phyloP scores from a whole-genome alignment of 35 echinoderm and acorn worm species.

The Apostichopus californicus region DNA sequence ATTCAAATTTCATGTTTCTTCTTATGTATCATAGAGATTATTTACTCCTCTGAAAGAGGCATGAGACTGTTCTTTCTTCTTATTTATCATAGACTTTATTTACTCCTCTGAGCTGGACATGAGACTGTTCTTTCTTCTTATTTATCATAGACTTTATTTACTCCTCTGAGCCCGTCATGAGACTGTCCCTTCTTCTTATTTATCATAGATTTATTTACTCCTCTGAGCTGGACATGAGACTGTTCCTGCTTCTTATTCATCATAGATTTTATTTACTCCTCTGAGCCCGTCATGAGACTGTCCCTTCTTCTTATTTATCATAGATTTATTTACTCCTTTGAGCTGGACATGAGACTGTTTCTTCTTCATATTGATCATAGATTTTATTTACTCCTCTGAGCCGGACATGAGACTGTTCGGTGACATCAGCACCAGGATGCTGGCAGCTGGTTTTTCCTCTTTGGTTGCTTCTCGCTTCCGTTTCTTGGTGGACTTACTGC shows the following conservation, averaged over 20 bases:
- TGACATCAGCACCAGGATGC: slow-evolving; percentile 34
- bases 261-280: neutral
- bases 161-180: neutral
- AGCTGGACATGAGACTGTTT: slow-evolving; percentile 36
- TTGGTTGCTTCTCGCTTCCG: slow-evolving; percentile 56
- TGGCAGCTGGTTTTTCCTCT: slow-evolving; percentile 62
- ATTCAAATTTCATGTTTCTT: too few relatives aligned
- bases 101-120: neutral
- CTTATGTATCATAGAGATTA: neutral
- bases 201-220: neutral
- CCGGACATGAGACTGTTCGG: slow-evolving; percentile 50
- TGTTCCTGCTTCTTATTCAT: neutral
- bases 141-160: neutral
- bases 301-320: too few relatives aligned
- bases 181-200: neutral
- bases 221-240: slow-evolving; percentile 22
- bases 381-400: neutral
- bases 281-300: neutral
- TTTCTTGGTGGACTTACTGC: slow-evolving; percentile 68
- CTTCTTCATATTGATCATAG: neutral
- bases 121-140: neutral
- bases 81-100: neutral
- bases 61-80: neutral
- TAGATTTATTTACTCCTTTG: neutral
- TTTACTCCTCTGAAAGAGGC: neutral